Evolutionary conservation across 2,113 vertebrate species (phyloP), one percentile per base, ranked within the genome.

Genomic region (Emberiza fucata): DNA sequence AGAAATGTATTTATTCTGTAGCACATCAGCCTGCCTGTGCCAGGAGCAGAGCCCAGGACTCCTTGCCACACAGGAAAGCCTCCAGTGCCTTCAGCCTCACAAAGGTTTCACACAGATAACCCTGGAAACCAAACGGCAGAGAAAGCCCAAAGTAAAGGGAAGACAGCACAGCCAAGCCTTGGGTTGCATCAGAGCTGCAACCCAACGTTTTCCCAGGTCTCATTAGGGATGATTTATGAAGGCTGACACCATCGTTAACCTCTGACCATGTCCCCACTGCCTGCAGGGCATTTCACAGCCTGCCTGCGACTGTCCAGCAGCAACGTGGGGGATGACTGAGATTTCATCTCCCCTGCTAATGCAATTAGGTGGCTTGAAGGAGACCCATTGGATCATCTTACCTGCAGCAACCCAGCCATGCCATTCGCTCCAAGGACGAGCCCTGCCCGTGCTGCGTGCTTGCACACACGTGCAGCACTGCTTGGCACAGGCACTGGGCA

Each of bases 211-310:
- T 76, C 73, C 73, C 81, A 90, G 63, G 71, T 73, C 95, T 94
- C 51, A 51, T 92, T 93, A 77, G 53, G 63, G 56, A 73, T 93
- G 92, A 97, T 95, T 96, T 92, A 96, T 95, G 88, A 68, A 89
- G 86, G 83, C 42, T 65, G 93, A 96, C 88, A 94, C 82, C 5
- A 1, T 86, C 9, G 22, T 94, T 93, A 96, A 96, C 97, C 96
- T 87, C 72, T 94, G 91, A 88, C 95, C 75, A 53, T 0, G 15
- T 88, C 60, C 83, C 45, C 45, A 22, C n/a, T 70, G 88, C 81
- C 93, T 83, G 45, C 70, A 68, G 75, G 93, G 88, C 75, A 89
- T 79, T 86, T 86, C 0, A 0, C 77, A 66, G 88, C n/a, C 69
- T 44, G 68, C 35, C n/a, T 1, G 0, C 6, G 48, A 90, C 65